These are phyloP conservation scores for Hyperoplus lanceolatus DNA, from an alignment of 2,797 vertebrate species.

Conservation along the genomic window DNA sequence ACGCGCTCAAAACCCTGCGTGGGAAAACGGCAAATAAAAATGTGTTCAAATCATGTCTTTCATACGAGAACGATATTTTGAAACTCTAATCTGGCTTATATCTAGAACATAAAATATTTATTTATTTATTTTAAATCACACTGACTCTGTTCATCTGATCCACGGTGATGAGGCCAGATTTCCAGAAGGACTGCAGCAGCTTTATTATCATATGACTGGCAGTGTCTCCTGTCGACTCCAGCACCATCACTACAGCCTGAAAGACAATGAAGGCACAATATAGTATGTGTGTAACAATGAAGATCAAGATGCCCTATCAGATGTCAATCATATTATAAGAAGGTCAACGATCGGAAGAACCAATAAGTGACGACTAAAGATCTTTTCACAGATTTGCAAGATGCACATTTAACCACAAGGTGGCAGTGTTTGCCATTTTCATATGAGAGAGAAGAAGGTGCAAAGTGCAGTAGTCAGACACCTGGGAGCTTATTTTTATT, in stretches of 20 bases:
- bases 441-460: not conserved
- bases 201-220: slow-evolving; percentile 88
- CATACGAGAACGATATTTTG: too few species aligned
- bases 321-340: not conserved
- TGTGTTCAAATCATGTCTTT: not conserved
- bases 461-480: not conserved
- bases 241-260: slow-evolving; percentile 90
- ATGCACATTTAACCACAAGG: slow-evolving; percentile 39
- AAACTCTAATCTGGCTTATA: not conserved
- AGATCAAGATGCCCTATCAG: not conserved
- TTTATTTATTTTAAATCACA: not conserved
- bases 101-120: too few species aligned
- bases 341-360: not conserved
- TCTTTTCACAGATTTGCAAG: not conserved
- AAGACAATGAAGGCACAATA: not conserved
- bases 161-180: slow-evolving; percentile 90
- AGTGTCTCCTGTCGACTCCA: slow-evolving; percentile 89
- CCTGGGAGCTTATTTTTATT: rapidly evolving
- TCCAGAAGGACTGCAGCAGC: slow-evolving; percentile 90
- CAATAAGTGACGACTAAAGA: not conserved
- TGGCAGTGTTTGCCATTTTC: slow-evolving; percentile 46
- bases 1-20: slow-evolving; percentile 90
- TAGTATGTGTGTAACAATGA: not conserved
- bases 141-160: slow-evolving; percentile 93
- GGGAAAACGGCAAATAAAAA: not conserved